Evolutionary conservation across 2,797 vertebrate genomes (phyloP).

Genomic region (Tangara arthus): DNA sequence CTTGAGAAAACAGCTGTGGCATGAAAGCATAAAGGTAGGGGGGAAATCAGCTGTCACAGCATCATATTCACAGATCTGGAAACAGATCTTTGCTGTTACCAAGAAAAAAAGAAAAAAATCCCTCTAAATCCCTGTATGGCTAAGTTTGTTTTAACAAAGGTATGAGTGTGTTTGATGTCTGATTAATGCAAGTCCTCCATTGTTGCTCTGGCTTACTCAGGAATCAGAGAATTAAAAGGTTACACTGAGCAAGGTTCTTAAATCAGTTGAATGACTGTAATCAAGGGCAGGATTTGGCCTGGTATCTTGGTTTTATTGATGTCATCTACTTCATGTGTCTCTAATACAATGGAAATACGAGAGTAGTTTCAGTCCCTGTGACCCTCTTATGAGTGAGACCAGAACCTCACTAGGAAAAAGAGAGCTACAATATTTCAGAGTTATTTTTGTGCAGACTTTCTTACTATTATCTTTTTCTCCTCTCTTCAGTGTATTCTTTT

Average conservation of each 20-base stretch:
- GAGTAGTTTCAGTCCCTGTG: background rate
- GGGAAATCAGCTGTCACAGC: background rate
- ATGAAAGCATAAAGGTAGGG: background rate
- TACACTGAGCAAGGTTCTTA: background rate
- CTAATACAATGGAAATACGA: background rate
- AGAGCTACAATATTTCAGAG: background rate
- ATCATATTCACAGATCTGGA: background rate
- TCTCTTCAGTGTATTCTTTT: background rate
- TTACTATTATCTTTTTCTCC: background rate
- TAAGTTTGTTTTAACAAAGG: background rate
- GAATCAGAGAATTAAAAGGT: background rate
- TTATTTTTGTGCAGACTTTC: background rate
- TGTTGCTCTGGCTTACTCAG: background rate
- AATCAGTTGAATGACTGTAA: background rate
- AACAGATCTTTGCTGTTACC: background rate
- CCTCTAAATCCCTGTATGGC: background rate
- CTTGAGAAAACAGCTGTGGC: background rate
- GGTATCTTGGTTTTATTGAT: background rate
- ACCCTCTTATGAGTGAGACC: background rate
- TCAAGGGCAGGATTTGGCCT: background rate
- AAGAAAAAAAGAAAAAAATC: background rate
- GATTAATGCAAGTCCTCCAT: background rate
- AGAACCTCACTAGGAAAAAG: background rate
- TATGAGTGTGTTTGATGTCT: background rate
- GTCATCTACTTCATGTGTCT: background rate